Percentiles rank a stretch among this genome's conserved stretches.
Evolutionary conservation across 2,797 vertebrate genomes (phyloP).

Genomic region (Picus viridis): DNA sequence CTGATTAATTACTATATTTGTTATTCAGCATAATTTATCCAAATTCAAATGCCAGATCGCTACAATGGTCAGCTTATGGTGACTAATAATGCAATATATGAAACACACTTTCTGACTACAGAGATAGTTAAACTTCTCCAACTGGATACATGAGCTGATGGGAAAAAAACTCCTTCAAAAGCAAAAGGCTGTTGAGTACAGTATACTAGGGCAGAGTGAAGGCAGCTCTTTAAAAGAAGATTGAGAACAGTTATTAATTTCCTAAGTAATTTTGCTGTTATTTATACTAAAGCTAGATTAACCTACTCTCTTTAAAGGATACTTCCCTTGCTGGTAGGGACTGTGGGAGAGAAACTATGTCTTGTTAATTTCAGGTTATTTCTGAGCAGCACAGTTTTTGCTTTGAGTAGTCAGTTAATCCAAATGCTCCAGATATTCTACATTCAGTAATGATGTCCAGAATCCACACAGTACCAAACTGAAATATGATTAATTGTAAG

Average conservation of each 20-base stretch:
- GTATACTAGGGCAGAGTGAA: neutral
- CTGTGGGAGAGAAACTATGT: neutral
- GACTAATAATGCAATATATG: neutral
- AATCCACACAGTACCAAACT: slow-evolving; percentile 1
- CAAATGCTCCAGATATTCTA: neutral
- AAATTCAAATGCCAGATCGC: slow-evolving; percentile 37
- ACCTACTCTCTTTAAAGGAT: neutral
- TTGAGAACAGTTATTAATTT: neutral
- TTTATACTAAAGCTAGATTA: neutral
- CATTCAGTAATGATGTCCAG: neutral
- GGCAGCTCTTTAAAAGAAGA: neutral
- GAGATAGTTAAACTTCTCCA: neutral
- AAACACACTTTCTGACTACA: neutral
- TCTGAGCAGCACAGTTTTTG: neutral
- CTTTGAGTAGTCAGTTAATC: neutral
- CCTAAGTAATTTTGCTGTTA: neutral
- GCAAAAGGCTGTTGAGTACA: neutral
- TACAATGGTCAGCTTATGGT: neutral
- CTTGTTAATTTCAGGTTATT: neutral
- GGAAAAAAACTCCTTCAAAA: neutral
- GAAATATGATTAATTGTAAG: neutral
- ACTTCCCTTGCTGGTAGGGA: neutral
- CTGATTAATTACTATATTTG: slow-evolving; percentile 51
- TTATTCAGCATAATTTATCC: slow-evolving; percentile 41
- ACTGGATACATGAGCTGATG: neutral